Conservation (phyloP, 2,113 vertebrate genomes). For the Ochotona curzoniae region DNA sequence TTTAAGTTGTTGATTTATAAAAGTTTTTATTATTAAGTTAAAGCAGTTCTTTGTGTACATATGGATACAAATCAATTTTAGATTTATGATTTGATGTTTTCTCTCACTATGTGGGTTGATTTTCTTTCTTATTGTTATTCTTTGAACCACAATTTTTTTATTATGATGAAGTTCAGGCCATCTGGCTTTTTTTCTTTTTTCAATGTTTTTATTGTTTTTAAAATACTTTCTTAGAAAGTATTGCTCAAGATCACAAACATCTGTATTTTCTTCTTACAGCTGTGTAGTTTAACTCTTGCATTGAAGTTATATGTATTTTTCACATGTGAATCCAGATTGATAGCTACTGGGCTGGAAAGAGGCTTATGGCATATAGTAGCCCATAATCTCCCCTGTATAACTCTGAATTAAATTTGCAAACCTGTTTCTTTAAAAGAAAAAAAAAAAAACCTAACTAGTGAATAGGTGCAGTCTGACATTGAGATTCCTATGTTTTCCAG, state of each 20-base stretch:
- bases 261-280: background rate
- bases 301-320: background rate
- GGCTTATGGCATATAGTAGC: background rate
- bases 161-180: background rate
- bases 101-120: background rate
- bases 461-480: constrained; percentile 44
- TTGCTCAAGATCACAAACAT: background rate
- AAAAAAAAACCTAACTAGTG: background rate
- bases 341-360: background rate
- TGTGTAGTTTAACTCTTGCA: background rate
- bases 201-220: background rate
- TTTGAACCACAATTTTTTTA: constrained; percentile 27
- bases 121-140: background rate
- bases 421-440: background rate
- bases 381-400: background rate
- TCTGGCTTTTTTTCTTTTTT: constrained; percentile 4
- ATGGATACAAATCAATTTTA: background rate
- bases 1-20: constrained; percentile 31
- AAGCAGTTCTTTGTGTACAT: constrained; percentile 9
- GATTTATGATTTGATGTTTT: background rate
- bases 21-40: background rate
- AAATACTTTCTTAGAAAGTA: no score
- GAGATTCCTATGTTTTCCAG: constrained; percentile 80
- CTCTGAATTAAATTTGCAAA: background rate
- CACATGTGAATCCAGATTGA: background rate